These are phyloP conservation scores for Gadopsis bispinosus DNA, from an alignment of 2,797 vertebrate genomes.

Conservation along the genomic window DNA sequence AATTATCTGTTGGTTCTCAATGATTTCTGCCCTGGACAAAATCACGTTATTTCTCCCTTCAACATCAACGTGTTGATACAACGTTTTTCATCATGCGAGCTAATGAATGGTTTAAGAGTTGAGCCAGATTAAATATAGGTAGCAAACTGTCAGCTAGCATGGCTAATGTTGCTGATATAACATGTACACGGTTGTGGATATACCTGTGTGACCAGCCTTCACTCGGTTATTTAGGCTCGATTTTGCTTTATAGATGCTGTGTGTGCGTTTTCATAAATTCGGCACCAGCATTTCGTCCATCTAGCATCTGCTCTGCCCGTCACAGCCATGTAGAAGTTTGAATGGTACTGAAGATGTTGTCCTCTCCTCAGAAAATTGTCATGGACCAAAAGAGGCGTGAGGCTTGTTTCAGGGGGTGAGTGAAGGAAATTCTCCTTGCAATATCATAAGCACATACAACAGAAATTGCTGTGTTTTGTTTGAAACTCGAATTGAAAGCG, in stretches of 20 bases:
- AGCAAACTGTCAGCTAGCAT: constrained; percentile 31
- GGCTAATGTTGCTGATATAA: constrained; percentile 12
- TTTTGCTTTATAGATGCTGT: not conserved
- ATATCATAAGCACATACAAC: not conserved
- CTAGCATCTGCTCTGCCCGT: constrained; percentile 11
- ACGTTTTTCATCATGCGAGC: not conserved
- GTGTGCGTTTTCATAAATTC: not conserved
- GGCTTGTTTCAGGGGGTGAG: constrained; percentile 84
- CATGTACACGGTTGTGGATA: not conserved
- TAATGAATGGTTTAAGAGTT: not conserved
- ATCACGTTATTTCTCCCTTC: fast-evolving
- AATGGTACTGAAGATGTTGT: not conserved
- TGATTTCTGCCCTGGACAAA: not conserved
- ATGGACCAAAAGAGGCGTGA: constrained; percentile 83
- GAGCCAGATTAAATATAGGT: constrained; percentile 76
- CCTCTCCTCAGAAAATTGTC: constrained; percentile 83
- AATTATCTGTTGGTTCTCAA: not conserved
- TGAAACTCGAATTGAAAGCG: not conserved
- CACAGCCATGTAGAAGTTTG: not conserved
- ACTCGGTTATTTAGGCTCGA: not conserved
- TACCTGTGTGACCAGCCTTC: not conserved
- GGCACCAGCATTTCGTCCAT: not conserved
- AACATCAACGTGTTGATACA: fast-evolving
- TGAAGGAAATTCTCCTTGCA: not conserved
- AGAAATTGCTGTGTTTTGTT: not conserved